A percentile compares a stretch with the other conserved stretches of the same genome.
phyloP scores from a whole-genome alignment of 2,113 vertebrate species.

The Hydrochoerus hydrochaeris region DNA sequence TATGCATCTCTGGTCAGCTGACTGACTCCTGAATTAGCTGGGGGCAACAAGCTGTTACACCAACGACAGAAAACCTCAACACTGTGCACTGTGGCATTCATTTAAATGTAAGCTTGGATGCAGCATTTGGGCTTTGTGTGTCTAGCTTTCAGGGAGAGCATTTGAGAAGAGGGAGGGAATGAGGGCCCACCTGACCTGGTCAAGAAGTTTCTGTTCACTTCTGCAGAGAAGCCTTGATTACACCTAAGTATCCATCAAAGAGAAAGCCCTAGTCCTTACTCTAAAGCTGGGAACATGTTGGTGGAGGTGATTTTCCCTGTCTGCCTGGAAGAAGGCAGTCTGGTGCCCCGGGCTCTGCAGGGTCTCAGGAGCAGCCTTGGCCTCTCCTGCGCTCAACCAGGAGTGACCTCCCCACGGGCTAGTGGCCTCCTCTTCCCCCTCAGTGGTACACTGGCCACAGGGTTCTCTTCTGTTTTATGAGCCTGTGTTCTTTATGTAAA shows the following conservation, averaged over 20 bases:
- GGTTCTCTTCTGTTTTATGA: not conserved
- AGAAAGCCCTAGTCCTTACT: not conserved
- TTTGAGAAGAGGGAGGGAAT: not conserved
- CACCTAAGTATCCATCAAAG: not conserved
- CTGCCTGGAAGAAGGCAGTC: not conserved
- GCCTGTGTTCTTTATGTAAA: not conserved
- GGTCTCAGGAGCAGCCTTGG: not conserved
- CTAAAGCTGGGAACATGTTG: not conserved
- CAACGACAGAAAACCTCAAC: not conserved
- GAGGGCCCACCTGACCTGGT: not conserved
- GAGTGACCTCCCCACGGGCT: not conserved
- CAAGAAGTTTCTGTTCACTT: not conserved
- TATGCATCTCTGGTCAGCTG: not conserved
- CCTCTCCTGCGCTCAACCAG: not conserved
- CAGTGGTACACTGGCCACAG: not conserved
- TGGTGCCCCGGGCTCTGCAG: too few relatives aligned
- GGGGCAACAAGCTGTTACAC: not conserved
- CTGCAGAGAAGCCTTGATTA: not conserved
- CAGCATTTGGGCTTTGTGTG: not conserved
- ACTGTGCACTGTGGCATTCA: not conserved
- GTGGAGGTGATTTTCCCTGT: not conserved
- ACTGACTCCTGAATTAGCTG: not conserved
- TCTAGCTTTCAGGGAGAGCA: not conserved
- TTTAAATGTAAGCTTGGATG: not conserved
- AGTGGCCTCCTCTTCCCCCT: too few relatives aligned